Evolutionary conservation across 2,888 invertebrate species (phyloP).

Genomic region (Dyspetes luteomarginatus): DNA sequence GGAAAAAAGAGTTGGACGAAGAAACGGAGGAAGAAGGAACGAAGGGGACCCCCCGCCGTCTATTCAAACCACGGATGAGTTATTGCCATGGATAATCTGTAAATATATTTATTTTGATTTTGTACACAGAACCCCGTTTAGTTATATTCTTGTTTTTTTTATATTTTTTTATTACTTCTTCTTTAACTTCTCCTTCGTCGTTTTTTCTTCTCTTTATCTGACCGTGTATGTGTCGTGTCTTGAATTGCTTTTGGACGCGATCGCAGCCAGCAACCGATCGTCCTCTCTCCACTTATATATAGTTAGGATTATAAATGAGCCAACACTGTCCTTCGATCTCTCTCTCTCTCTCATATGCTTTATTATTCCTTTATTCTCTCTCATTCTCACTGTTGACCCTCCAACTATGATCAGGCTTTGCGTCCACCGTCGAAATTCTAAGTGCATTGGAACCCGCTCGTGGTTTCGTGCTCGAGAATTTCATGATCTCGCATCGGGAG

Average conservation of each 20-base stretch:
- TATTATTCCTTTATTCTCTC: neutral
- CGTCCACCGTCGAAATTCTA: conserved; percentile 42
- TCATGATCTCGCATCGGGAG: conserved; percentile 23
- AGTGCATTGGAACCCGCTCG: conserved; percentile 45
- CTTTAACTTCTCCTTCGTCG: conserved; percentile 13
- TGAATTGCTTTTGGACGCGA: conserved; percentile 53
- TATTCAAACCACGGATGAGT: conserved; percentile 81
- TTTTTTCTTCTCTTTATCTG: conserved; percentile 38
- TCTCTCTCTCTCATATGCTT: conserved; percentile 18
- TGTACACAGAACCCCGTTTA: conserved; percentile 78
- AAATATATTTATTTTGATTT: conserved; percentile 83
- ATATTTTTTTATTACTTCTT: conserved; percentile 13
- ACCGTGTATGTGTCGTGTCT: conserved; percentile 50
- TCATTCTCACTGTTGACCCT: conserved; percentile 24
- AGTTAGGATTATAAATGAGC: conserved; percentile 75
- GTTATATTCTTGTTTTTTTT: conserved; percentile 69
- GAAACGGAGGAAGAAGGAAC: conserved; percentile 62
- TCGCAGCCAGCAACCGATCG: conserved; percentile 54
- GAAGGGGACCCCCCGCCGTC: conserved; percentile 80
- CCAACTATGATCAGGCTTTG: conserved; percentile 33
- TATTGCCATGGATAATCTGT: conserved; percentile 82
- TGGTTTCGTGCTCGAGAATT: conserved; percentile 57
- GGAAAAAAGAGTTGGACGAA: conserved; percentile 54
- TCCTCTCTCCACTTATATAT: conserved; percentile 67
- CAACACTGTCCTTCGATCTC: conserved; percentile 49